Percentiles rank a stretch among this genome's conserved stretches.
These are phyloP conservation scores for Drosophila macrospina DNA, from an alignment of 2,888 invertebrate species.

Conservation along the genomic window DNA sequence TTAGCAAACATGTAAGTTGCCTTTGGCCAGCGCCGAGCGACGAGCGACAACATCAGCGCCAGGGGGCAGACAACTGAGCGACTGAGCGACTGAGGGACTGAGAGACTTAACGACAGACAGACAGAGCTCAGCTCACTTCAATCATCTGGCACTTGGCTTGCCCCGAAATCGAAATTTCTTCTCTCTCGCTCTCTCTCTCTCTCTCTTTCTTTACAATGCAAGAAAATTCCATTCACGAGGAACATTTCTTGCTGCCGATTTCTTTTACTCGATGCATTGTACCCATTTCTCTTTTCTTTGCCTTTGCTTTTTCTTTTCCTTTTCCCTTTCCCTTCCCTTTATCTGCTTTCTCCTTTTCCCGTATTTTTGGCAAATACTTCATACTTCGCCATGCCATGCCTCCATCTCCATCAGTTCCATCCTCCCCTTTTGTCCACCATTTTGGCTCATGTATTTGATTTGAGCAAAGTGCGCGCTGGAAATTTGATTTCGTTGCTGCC, in stretches of 20 bases:
- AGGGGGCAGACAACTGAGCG: constrained; percentile 18
- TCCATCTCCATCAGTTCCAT: constrained; percentile 6
- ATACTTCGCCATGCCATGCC: constrained; percentile 56
- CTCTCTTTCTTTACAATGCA: constrained; percentile 68
- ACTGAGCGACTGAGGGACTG: constrained; percentile 7
- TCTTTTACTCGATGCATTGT: constrained; percentile 63
- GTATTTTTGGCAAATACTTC: constrained; percentile 79
- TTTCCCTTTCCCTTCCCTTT: constrained; percentile 2
- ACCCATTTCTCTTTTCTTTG: constrained; percentile 56
- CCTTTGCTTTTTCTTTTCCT: too few relatives aligned
- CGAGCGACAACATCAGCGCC: constrained; percentile 17
- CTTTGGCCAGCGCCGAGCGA: constrained; percentile 64
- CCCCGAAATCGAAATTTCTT: constrained; percentile 58
- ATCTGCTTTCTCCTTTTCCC: constrained; percentile 35
- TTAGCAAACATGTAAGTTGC: constrained; percentile 80
- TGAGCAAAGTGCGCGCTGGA: constrained; percentile 78
- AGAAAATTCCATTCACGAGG: constrained; percentile 69
- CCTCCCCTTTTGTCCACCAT: constrained; percentile 9
- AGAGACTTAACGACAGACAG: constrained; percentile 24
- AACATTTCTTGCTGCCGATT: constrained; percentile 49
- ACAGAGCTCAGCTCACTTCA: constrained; percentile 56
- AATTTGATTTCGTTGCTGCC: constrained; percentile 70
- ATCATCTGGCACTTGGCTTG: constrained; percentile 63
- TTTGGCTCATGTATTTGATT: constrained; percentile 71
- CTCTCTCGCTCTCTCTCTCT: too few relatives aligned